Base-by-base conservation (phyloP, 2,113 vertebrate genomes). In the Sisor rabdophorus region DNA sequence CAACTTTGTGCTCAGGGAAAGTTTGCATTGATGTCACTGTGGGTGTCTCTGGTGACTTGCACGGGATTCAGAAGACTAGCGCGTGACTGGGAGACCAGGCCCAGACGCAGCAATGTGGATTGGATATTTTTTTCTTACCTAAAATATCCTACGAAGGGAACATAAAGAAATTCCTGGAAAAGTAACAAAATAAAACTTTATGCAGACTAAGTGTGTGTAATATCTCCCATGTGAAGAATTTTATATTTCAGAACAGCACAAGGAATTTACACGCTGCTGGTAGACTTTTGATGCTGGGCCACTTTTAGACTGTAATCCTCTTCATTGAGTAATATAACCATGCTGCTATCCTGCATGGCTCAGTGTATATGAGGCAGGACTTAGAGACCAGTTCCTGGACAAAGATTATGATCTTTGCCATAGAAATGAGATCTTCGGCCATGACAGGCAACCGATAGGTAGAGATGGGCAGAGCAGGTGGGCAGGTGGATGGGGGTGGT, bases 221-320 rank as follows among this genome's bases (percentile, higher is more conserved):
- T 47, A n/a, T 63, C 13, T 24, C 63, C 40, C 40, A 47, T 47
- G 13, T 24, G 40, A 67, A 67, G 9, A 40, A 16, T 47, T 68
- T 48, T 68, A 26, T 22, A 17, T 50, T 17, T 26, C 15, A 68
- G 15, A 47, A 68, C 65, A 68, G 24, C 44, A 17, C 28, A 15
- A 9, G 12, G 16, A 50, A 28, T 68, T 19, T 26, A 9, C 16
- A 50, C 11, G 22, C 20, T 36, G 20, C 20, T 54, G 60, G 9
- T 72, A 47, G 69, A 47, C 54, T 67, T 56, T 79, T 74, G 61
- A 55, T 74, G 81, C 77, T 83, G 28, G 61, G 69, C 75, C n/a
- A 54, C 64, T 70, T 68, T 17, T 81, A 82, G 81, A 80, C 86
- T 84, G 77, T 91, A 89, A 91, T 91, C 89, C 85, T 54, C 47